Base-by-base conservation (phyloP, 2,113 vertebrate species). In the Mormyrus iriodes region DNA sequence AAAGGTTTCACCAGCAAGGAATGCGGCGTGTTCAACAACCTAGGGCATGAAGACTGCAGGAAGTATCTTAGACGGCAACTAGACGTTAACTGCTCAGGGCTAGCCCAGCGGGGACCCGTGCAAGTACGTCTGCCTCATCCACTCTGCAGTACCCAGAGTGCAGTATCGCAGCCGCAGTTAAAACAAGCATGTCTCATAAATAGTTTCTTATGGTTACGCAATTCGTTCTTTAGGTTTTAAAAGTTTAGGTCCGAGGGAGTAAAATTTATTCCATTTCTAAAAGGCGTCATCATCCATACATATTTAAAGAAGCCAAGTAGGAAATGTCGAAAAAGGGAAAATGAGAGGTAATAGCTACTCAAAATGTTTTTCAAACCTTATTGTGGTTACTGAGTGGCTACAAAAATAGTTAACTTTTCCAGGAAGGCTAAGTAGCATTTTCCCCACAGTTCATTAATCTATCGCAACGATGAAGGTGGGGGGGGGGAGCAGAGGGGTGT, bases 201-300 rank as follows among this genome's bases (percentile, higher is more conserved):
- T 89, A 85, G 39, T 10, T 84, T 12, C 21, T 79, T 90, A 87
- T 88, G 88, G 89, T 92, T 89, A 92, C 90, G 89, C 90, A 87
- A 92, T 91, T 92, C 84, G 85, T 82, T 87, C 85, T 76, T 91
- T 85, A 89, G 73, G 61, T 46, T 76, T 39, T 73, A 86, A 42
- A 51, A 10, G 91, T 91, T 90, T 91, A 90, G 89, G 27, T 92
- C 90, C 92, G 90, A 88, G 91, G 90, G 89, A 86, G 92, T 91
- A 90, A 91, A 91, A 91, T 91, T 87, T 91, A 90, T 89, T 3
- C 58, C 58, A 46, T 55, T 76, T 35, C 48, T 42, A 31, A 39
- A 52, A 42, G 87, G 42, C 86, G 1, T 39, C 31, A 35, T 19
- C 51, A 13, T 31, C 86, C 53, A 87, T 51, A 58, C 52, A 15